These are phyloP conservation scores for Amorpha juglandis DNA, from an alignment of 2,888 invertebrate genomes.

Conservation along the genomic window DNA sequence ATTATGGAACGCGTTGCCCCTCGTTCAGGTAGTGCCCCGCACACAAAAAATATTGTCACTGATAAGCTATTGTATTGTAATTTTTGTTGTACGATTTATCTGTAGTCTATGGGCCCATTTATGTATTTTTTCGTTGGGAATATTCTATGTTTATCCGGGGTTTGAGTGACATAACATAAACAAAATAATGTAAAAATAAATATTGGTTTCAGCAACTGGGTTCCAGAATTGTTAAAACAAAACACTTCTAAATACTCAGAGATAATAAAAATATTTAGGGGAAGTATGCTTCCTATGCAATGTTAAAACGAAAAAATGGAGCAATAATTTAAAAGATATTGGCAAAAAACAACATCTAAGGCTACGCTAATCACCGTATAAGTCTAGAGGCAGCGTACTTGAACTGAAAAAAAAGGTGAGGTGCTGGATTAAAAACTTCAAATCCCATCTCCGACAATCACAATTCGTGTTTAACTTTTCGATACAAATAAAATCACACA, in stretches of 20 bases:
- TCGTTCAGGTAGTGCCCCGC: slow-evolving; percentile 48
- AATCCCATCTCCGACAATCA: no score
- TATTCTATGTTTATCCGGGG: not conserved
- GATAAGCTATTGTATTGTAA: slow-evolving; percentile 34
- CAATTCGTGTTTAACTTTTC: no score
- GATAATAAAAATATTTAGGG: not conserved
- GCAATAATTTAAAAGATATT: not conserved
- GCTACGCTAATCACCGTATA: no score
- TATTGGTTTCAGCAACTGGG: not conserved
- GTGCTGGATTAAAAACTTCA: no score
- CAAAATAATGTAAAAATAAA: slow-evolving; percentile 13
- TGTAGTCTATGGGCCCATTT: slow-evolving; percentile 32
- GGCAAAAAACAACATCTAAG: no score
- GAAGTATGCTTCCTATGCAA: not conserved
- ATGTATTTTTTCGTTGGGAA: slow-evolving; percentile 6
- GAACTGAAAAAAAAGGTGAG: no score
- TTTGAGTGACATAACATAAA: slow-evolving; percentile 17
- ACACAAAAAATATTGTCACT: slow-evolving; percentile 27
- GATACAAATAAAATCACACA: no score
- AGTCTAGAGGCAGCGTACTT: no score
- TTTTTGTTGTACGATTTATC: slow-evolving; percentile 23
- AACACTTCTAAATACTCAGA: not conserved
- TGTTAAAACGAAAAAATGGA: not conserved
- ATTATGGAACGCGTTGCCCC: slow-evolving; percentile 46
- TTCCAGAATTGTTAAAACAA: not conserved